Percentiles rank a stretch among this genome's conserved stretches.
phyloP scores from a whole-genome alignment of 2,797 vertebrate genomes.

The Leptoclinus maculatus region DNA sequence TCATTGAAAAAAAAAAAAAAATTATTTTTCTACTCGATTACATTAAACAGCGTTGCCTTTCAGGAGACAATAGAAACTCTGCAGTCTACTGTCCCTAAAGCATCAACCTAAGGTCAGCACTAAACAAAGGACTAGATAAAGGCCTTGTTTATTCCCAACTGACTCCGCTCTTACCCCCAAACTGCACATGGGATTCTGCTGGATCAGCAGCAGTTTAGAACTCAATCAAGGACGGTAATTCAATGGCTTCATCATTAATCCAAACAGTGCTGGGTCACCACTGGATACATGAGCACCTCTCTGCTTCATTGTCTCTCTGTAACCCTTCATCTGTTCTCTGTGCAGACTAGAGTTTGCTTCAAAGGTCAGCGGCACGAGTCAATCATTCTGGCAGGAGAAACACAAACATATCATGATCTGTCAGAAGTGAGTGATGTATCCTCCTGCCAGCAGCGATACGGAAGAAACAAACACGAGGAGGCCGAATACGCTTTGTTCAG shows the following conservation, averaged over 20 bases:
- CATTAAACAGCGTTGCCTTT: conserved; percentile 20
- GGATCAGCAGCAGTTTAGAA: conserved; percentile 63
- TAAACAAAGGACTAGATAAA: conserved; percentile 36
- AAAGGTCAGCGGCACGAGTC: conserved; percentile 48
- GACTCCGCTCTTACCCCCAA: conserved; percentile 34
- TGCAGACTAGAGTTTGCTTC: conserved; percentile 35
- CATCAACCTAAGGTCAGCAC: conserved; percentile 25
- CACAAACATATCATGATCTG: conserved; percentile 49
- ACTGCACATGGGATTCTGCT: conserved; percentile 53
- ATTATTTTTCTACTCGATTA: background rate
- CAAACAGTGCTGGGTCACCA: conserved; percentile 34
- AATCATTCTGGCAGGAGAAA: conserved; percentile 49
- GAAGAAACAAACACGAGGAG: conserved; percentile 32
- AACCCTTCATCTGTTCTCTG: conserved; percentile 35
- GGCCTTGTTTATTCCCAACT: conserved; percentile 41
- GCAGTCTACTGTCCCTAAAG: background rate
- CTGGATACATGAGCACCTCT: conserved; percentile 7
- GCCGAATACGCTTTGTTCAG: conserved; percentile 14
- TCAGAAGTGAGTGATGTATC: conserved; percentile 51
- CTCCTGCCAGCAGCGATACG: conserved; percentile 7
- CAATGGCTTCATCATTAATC: conserved; percentile 51
- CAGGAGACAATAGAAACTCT: conserved; percentile 6
- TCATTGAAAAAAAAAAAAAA: background rate
- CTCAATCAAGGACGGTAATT: conserved; percentile 68
- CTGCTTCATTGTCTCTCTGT: background rate